phyloP scores from a whole-genome alignment of 2,888 invertebrate genomes.

The Erebia ligea region DNA sequence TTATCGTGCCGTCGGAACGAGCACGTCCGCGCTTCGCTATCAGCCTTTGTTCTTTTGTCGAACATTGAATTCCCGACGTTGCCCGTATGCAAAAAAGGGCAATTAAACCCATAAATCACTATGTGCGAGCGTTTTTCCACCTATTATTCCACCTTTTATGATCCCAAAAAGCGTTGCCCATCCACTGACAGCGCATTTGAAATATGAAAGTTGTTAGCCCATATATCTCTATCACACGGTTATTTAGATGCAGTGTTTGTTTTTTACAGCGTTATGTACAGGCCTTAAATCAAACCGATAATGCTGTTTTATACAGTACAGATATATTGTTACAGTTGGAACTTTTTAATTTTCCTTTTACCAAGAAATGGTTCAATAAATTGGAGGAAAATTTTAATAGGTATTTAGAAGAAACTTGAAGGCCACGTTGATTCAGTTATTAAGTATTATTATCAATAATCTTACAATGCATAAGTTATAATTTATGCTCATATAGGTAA shows the following conservation, averaged over 20 bases:
- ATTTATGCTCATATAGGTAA: too few species aligned
- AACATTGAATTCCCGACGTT: constrained; percentile 72
- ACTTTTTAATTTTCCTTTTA: constrained; percentile 43
- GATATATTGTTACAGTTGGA: constrained; percentile 61
- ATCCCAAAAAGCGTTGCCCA: constrained; percentile 40
- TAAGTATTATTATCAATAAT: too few species aligned
- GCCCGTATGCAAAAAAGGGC: constrained; percentile 62
- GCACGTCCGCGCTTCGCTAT: constrained; percentile 53
- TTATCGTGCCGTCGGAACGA: constrained; percentile 7
- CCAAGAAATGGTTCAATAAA: background rate
- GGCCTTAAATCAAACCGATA: constrained; percentile 62
- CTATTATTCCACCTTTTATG: constrained; percentile 64
- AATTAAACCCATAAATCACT: constrained; percentile 79
- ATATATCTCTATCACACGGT: constrained; percentile 70
- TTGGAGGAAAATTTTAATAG: background rate
- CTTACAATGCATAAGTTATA: too few species aligned
- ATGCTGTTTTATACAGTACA: constrained; percentile 48
- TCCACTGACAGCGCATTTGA: constrained; percentile 70
- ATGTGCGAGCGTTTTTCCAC: constrained; percentile 60
- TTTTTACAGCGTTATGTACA: constrained; percentile 64
- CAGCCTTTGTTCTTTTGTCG: constrained; percentile 62
- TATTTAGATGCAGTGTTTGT: constrained; percentile 67
- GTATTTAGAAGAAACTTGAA: too few species aligned
- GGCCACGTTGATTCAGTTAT: too few species aligned
- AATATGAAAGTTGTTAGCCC: constrained; percentile 76